Percentiles rank a stretch among this genome's conserved stretches.
Conservation (phyloP, 2,888 invertebrate species). For the Fabriciana adippe region DNA sequence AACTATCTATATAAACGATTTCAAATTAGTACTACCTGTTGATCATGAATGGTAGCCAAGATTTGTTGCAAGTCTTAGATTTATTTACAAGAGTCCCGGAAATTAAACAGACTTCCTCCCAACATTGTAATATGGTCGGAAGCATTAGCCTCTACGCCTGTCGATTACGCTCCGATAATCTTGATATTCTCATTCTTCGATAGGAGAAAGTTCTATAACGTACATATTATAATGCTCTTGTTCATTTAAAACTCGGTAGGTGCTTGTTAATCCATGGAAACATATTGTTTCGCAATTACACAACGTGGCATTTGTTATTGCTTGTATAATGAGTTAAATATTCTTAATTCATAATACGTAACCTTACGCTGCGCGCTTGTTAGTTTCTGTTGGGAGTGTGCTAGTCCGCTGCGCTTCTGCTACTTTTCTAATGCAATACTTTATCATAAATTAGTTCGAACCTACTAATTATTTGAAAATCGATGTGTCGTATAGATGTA, state of each 20-base stretch:
- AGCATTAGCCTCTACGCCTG: slow-evolving; percentile 61
- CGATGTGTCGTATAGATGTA: too few species aligned
- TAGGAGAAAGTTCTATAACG: slow-evolving; percentile 64
- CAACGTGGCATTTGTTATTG: slow-evolving; percentile 34
- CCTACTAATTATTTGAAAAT: too few species aligned
- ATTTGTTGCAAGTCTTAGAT: slow-evolving; percentile 31
- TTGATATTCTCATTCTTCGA: slow-evolving; percentile 63
- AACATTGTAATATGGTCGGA: slow-evolving; percentile 54
- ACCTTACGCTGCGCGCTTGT: too few species aligned
- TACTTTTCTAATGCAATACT: too few species aligned
- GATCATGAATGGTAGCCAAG: slow-evolving; percentile 33
- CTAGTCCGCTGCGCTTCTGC: too few species aligned
- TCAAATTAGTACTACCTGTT: not conserved
- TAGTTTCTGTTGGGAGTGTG: too few species aligned
- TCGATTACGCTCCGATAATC: slow-evolving; percentile 69
- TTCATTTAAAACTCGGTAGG: slow-evolving; percentile 37
- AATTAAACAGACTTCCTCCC: slow-evolving; percentile 56
- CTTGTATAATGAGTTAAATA: slow-evolving; percentile 15
- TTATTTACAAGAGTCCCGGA: slow-evolving; percentile 47
- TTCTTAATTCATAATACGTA: slow-evolving; percentile 16
- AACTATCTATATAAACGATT: too few species aligned
- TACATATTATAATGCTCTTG: slow-evolving; percentile 40
- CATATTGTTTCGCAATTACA: slow-evolving; percentile 45
- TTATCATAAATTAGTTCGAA: too few species aligned
- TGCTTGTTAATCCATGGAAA: slow-evolving; percentile 38